These are phyloP conservation scores for Danio tinwini DNA, from an alignment of 2,797 vertebrate species.

Conservation along the genomic window DNA sequence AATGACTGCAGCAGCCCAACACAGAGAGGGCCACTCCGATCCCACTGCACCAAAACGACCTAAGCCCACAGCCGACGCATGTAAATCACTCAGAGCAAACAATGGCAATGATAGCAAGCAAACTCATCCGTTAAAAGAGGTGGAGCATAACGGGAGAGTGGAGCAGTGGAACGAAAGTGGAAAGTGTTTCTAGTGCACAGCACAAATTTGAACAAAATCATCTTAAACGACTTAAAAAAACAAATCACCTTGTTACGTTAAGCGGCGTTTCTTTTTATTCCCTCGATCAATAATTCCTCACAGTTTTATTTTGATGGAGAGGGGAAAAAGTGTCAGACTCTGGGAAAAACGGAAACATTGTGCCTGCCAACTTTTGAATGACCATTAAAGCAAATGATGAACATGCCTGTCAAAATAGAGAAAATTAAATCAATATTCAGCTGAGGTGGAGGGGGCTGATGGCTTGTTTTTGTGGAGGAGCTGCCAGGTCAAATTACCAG, in stretches of 20 bases:
- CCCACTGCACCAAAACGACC: conserved; percentile 53
- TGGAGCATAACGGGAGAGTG: conserved; percentile 22
- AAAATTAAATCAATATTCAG: conserved; percentile 98
- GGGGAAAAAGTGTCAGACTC: conserved; percentile 87
- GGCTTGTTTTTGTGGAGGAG: conserved; percentile 90
- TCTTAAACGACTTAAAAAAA: not conserved
- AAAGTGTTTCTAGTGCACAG: conserved; percentile 13
- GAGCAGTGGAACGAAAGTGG: not conserved
- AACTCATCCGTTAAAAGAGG: conserved; percentile 47
- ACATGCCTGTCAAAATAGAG: conserved; percentile 96
- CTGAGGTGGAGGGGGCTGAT: conserved; percentile 83
- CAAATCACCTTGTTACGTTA: conserved; percentile 5
- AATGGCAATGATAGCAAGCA: conserved; percentile 38
- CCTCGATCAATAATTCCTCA: conserved; percentile 59
- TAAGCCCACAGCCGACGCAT: conserved; percentile 29
- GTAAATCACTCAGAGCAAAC: conserved; percentile 45
- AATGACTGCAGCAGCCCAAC: conserved; percentile 78
- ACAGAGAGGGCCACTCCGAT: conserved; percentile 51
- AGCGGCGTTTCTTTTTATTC: conserved; percentile 14
- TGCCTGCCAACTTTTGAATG: conserved; percentile 92
- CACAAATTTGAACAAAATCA: not conserved
- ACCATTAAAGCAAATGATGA: conserved; percentile 96
- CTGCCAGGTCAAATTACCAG: conserved; percentile 90
- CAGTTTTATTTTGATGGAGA: conserved; percentile 84
- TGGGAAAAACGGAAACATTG: conserved; percentile 91